These are phyloP conservation scores for Masticophis lateralis DNA, from an alignment of 2,797 vertebrate species.

Conservation along the genomic window DNA sequence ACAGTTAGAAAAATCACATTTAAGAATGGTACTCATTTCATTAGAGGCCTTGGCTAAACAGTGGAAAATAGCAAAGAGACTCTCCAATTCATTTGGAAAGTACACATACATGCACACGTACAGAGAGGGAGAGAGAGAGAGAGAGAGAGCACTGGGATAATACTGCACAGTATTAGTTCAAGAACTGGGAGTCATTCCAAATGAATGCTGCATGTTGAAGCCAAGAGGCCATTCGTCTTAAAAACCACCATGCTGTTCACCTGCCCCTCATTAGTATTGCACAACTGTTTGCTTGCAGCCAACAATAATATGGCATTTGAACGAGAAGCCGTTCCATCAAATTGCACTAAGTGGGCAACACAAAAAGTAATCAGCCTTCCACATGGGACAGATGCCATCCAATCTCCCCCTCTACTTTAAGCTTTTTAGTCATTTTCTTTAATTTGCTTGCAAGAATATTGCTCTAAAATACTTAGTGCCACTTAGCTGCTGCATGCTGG, in stretches of 20 bases:
- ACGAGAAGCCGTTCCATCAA: conserved; percentile 30
- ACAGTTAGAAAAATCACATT: conserved; percentile 13
- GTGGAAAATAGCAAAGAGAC: conserved; percentile 37
- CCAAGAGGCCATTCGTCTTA: conserved; percentile 42
- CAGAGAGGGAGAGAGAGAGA: not conserved
- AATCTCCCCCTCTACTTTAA: not conserved
- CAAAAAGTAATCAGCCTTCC: conserved; percentile 1
- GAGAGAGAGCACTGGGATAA: conserved; percentile 38
- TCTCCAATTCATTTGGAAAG: conserved; percentile 38
- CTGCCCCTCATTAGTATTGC: conserved; percentile 17
- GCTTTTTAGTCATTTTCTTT: conserved; percentile 11
- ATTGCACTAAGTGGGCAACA: conserved; percentile 21
- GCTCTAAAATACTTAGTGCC: conserved; percentile 17
- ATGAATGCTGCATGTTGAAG: conserved; percentile 35
- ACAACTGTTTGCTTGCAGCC: conserved; percentile 20
- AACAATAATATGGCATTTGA: conserved; percentile 42
- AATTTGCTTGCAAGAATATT: not conserved
- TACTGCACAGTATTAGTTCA: conserved; percentile 32
- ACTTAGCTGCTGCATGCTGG: not conserved
- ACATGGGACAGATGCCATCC: not conserved
- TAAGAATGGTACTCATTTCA: conserved; percentile 35
- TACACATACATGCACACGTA: not conserved
- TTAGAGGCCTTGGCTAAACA: conserved; percentile 36
- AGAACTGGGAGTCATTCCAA: conserved; percentile 50
- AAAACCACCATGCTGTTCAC: conserved; percentile 22